Evolutionary conservation across 2,797 vertebrate genomes (phyloP).

Genomic region (Pteropus rufus): DNA sequence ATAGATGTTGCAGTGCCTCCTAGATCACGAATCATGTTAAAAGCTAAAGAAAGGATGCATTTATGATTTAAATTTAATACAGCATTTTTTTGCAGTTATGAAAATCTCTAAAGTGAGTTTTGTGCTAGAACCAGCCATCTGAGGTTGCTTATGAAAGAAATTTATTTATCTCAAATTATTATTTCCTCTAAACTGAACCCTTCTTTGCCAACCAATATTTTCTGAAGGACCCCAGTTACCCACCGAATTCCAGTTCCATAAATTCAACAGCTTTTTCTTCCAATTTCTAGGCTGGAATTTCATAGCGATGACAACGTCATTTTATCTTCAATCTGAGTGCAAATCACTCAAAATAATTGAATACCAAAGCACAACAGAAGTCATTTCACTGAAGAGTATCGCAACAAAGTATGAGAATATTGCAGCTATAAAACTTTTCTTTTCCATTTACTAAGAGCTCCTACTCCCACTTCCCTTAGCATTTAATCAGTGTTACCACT

Average conservation of each 20-base stretch:
- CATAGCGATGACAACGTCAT: not conserved
- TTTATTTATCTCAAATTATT: not conserved
- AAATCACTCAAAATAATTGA: conserved; percentile 24
- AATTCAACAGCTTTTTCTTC: conserved; percentile 20
- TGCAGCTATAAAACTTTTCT: not conserved
- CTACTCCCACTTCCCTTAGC: not conserved
- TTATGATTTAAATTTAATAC: not conserved
- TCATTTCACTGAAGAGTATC: not conserved
- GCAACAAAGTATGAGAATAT: not conserved
- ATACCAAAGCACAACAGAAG: not conserved
- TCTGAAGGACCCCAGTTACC: not conserved
- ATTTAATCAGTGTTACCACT: not conserved
- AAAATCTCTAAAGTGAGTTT: not conserved
- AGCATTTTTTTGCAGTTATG: not conserved
- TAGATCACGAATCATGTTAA: not conserved
- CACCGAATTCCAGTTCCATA: not conserved
- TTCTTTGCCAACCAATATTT: not conserved
- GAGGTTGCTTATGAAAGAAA: not conserved
- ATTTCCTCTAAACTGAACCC: not conserved
- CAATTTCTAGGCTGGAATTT: not conserved
- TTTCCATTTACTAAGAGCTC: not conserved
- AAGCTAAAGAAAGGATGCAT: not conserved
- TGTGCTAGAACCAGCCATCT: not conserved
- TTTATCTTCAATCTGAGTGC: not conserved
- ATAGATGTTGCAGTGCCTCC: not conserved